Evolutionary conservation across 2,797 vertebrate species (phyloP), one percentile per base, ranked within the genome.

Genomic region (Smutsia gigantea): DNA sequence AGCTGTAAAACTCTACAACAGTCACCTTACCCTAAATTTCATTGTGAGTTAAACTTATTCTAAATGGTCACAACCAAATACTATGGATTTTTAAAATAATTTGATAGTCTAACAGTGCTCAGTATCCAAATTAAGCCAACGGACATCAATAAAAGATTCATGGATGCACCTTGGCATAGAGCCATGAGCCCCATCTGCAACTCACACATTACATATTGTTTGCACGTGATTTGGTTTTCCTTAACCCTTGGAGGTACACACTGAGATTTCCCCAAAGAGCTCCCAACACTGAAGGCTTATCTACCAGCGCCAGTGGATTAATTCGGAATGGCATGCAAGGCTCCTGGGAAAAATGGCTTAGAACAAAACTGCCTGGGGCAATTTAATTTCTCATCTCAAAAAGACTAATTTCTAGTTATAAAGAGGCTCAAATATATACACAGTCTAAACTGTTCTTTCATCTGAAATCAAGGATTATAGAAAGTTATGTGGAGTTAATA

Each of bases 141-240:
- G 59, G 95, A 97, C 93, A 63, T 91, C 96, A 93, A 97, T 87
- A 61, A 96, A 97, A 84, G 90, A 97, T 90, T 96, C 96, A 89
- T 46, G 85, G 83, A 49, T 96, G 94, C 97, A 92, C 94, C 89
- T 90, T 98, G 98, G 98, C 98, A 91, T 13, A 23, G 83, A 78
- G 96, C 97, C 98, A 98, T 13, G 96, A 98, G 89, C 77, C 94
- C 69, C 97, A 98, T 98, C 97, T 98, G 96, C 87, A 96, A 84
- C 74, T 97, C 96, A 98, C 97, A 95, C 13, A 42, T 82, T 5
- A 94, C 97, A 94, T n/a, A 49, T 51, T n/a, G 57, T 96, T 77
- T 93, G 82, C 31, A 31, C n/a, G 79, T 95, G 97, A 98, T 85
- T 96, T 92, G 97, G 89, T 93, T 74, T 85, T 91, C 90, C 88